Percentiles rank a stretch among this genome's conserved stretches.
Evolutionary conservation across 2,888 invertebrate genomes (phyloP).

Genomic region (Gari tellinella): DNA sequence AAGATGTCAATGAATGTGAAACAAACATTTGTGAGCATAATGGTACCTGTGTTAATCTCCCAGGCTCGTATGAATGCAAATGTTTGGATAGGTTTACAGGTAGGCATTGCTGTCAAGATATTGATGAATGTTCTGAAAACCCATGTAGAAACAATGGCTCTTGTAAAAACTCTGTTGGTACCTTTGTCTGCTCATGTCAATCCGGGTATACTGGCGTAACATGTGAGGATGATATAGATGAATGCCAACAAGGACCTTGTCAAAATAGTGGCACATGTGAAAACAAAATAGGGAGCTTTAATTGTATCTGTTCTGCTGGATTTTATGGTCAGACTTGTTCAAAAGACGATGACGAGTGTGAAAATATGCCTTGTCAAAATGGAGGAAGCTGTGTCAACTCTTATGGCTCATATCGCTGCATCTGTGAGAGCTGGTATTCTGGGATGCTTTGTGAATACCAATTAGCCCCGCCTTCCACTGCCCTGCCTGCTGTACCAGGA

Average conservation of each 20-base stretch:
- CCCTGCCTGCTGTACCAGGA: no score
- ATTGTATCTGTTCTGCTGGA: constrained; percentile 13
- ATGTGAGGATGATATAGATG: constrained; percentile 48
- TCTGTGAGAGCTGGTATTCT: constrained; percentile 1
- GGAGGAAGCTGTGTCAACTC: constrained; percentile 14
- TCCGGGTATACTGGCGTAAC: constrained; percentile 45
- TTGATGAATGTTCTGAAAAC: constrained; percentile 58
- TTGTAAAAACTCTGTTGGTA: constrained; percentile 59
- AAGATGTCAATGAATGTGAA: constrained; percentile 48
- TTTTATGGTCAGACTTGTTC: constrained; percentile 16
- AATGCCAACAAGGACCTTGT: constrained; percentile 20
- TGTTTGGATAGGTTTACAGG: constrained; percentile 60
- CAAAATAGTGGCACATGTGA: constrained; percentile 16
- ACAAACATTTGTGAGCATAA: constrained; percentile 29
- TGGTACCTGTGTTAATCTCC: constrained; percentile 39
- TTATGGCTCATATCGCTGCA: constrained; percentile 7
- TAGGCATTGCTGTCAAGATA: constrained; percentile 46
- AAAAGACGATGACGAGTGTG: constrained; percentile 24
- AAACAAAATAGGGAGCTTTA: constrained; percentile 7
- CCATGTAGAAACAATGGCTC: constrained; percentile 61
- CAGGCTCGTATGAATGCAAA: constrained; percentile 52
- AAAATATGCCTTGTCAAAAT: constrained; percentile 11
- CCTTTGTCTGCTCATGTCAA: constrained; percentile 60
- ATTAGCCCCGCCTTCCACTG: no score
- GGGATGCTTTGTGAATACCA: no score